phyloP scores from a whole-genome alignment of 2,888 invertebrate genomes.

The Leucophora obtusa region DNA sequence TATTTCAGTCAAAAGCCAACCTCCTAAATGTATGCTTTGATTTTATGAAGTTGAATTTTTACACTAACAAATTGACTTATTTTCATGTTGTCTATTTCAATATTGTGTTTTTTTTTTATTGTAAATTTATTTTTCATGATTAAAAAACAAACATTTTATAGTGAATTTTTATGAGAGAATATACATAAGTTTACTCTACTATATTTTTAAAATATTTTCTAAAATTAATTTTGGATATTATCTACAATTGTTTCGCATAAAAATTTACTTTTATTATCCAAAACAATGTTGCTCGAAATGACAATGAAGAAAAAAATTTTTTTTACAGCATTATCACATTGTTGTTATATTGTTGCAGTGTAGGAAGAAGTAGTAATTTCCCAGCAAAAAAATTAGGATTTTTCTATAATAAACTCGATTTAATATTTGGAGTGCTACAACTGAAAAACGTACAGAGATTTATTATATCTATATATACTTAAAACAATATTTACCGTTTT shows the following conservation, averaged over 20 bases:
- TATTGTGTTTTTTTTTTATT: background rate
- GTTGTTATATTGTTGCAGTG: conserved; percentile 3
- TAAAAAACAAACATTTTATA: background rate
- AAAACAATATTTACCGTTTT: no score
- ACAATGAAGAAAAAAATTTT: background rate
- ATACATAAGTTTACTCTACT: no score
- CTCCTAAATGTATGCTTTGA: background rate
- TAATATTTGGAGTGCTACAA: no score
- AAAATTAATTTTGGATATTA: conserved; percentile 56
- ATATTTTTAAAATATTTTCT: background rate
- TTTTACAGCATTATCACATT: conserved; percentile 42
- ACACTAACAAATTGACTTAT: no score
- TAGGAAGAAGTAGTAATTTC: background rate
- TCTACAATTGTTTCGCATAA: conserved; percentile 57
- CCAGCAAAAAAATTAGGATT: background rate
- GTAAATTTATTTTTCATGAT: background rate
- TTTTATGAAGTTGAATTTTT: background rate
- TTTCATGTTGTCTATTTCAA: background rate
- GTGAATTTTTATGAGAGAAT: background rate
- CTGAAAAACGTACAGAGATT: no score
- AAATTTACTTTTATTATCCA: conserved; percentile 56
- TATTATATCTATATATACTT: no score
- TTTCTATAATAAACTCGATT: no score
- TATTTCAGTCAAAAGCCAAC: background rate
- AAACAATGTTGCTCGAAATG: conserved; percentile 36